These are phyloP conservation scores for Cynocephalus volans DNA, from an alignment of 2,113 vertebrate species.

Conservation along the genomic window DNA sequence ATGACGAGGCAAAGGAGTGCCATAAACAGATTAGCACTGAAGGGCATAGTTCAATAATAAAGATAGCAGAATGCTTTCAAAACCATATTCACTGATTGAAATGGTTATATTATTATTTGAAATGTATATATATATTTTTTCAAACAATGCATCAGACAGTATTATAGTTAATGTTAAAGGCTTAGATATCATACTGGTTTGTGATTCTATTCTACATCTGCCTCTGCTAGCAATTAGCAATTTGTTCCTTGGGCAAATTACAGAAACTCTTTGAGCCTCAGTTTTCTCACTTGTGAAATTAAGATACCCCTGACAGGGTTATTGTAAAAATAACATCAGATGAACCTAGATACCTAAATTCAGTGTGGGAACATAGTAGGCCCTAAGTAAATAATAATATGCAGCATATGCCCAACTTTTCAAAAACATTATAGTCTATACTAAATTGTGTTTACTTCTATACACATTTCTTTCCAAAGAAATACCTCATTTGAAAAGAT, in stretches of 20 bases:
- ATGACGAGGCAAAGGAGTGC: not conserved
- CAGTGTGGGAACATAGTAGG: not conserved
- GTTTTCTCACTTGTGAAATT: not conserved
- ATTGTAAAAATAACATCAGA: not conserved
- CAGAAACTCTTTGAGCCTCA: not conserved
- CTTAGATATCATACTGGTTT: not conserved
- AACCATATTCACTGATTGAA: not conserved
- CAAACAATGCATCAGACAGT: not conserved
- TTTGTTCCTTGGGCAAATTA: not conserved
- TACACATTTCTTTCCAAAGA: not conserved
- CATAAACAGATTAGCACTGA: not conserved
- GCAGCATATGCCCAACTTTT: not conserved
- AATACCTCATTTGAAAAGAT: not conserved
- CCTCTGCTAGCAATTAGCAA: not conserved
- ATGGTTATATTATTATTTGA: not conserved
- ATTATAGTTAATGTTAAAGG: not conserved
- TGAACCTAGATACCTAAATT: not conserved
- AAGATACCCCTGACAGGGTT: not conserved
- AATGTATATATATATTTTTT: not conserved
- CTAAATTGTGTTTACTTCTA: not conserved
- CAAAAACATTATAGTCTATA: not conserved
- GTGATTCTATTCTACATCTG: not conserved
- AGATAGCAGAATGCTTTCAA: not conserved
- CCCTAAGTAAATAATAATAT: slow-evolving; percentile 1
- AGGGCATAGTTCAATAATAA: not conserved